Conservation (phyloP, 2,797 vertebrate genomes). For the Podargus strigoides region DNA sequence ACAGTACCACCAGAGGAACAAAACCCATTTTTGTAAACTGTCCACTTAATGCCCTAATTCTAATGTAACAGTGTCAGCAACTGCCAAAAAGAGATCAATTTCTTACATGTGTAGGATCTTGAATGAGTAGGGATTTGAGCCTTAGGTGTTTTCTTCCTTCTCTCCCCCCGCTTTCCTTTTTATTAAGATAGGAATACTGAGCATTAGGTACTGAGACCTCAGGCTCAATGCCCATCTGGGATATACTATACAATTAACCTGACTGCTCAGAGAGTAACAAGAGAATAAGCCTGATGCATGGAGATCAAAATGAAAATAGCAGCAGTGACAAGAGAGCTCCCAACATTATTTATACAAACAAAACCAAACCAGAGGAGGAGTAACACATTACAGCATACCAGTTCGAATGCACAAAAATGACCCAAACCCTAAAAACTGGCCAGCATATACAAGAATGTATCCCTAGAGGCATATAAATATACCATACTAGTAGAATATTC, state of each 20-base stretch:
- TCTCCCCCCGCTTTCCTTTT: background rate
- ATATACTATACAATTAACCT: background rate
- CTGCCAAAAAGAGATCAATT: background rate
- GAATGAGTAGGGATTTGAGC: no score
- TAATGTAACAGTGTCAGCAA: background rate
- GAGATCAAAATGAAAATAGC: background rate
- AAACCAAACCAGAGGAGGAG: background rate
- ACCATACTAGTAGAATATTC: background rate
- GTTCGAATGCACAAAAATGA: background rate
- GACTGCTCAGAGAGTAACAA: background rate
- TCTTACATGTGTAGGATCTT: background rate
- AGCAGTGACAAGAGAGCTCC: background rate
- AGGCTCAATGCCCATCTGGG: background rate
- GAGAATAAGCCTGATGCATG: background rate
- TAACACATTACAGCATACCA: background rate
- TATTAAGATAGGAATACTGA: background rate
- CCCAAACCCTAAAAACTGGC: background rate
- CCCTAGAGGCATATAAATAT: background rate
- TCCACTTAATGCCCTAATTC: background rate
- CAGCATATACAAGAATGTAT: background rate
- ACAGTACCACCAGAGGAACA: background rate
- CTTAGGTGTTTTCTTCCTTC: background rate
- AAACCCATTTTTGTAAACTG: background rate
- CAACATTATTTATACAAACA: background rate
- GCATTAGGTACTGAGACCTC: background rate